Base-by-base conservation (phyloP, 2,113 vertebrate species). In the Eidolon helvum region DNA sequence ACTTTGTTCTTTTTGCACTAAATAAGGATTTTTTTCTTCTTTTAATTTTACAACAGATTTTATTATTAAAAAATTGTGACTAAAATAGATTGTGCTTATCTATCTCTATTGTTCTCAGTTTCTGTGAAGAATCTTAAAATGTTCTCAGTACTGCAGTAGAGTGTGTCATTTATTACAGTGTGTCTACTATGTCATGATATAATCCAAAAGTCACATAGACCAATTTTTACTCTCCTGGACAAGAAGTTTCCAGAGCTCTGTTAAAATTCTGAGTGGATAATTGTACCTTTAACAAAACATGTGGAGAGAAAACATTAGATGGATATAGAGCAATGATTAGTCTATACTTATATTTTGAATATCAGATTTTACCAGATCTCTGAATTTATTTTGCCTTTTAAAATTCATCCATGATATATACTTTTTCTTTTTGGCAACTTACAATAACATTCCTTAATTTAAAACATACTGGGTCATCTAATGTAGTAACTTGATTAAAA, bases 11-110 rank as follows among this genome's bases (percentile, higher is more conserved):
- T n/a, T 53, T 55, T 77, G 53, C 19, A 82, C 63, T 96, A 85
- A 83, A 38, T 48, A 84, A 80, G 14, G 55, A 55, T 15, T 45
- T 61, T 45, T 66, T 77, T 94, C 80, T 68, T 83, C 68, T 86
- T 43, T 38, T 88, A 63, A 90, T 77, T 95, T 96, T 85, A 86
- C 21, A 90, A 61, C 55, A 26, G 48, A 72, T 97, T 96, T 97
- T 78, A 74, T 68, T 92, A 21, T 95, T 86, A 91, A 92, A 87
- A 93, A 35, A 87, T 84, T 40, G 40, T 71, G 53, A 87, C 24
- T 79, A n/a, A 79, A 80, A 87, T 61, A 35, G 43, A n/a, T 72
- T 28, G 35, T 84, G 45, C 83, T 87, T 57, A 45, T 71, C 79
- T 93, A 55, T 68, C 74, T 87, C 33, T 24, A 71, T 75, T 88